Evolutionary conservation across 2,888 invertebrate species (phyloP).

Genomic region (Diarsia rubi): DNA sequence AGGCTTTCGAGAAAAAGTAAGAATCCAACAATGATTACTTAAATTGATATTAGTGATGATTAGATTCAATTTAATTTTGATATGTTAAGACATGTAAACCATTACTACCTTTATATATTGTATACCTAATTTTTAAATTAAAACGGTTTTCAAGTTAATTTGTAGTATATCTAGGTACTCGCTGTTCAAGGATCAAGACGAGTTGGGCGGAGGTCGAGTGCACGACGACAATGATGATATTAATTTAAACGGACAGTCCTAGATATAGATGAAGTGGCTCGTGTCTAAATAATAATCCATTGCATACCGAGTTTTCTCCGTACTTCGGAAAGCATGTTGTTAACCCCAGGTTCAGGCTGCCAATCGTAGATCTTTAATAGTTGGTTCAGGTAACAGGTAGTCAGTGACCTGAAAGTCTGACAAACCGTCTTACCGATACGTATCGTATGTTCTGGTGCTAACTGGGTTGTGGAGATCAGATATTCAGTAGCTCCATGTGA

Average conservation of each 20-base stretch:
- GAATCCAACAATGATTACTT: not conserved
- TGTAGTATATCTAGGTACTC: not conserved
- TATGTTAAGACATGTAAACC: not conserved
- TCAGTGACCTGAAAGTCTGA: not conserved
- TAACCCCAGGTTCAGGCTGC: not conserved
- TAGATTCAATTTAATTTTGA: not conserved
- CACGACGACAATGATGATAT: constrained; percentile 13
- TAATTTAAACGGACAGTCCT: constrained; percentile 12
- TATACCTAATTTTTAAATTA: not conserved
- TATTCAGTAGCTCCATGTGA: not conserved
- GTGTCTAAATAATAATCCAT: not conserved
- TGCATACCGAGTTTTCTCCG: not conserved
- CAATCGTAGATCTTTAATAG: not conserved
- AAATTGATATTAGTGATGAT: not conserved
- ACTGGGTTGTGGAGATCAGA: not conserved
- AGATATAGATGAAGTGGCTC: not conserved
- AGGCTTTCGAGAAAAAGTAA: not conserved
- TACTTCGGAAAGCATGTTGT: not conserved
- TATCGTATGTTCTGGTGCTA: not conserved
- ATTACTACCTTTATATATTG: not conserved
- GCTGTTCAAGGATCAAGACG: not conserved
- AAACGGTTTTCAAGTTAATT: not conserved
- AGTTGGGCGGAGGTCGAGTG: not conserved
- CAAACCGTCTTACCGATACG: not conserved
- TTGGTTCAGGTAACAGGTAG: not conserved